Evolutionary conservation across 1,140 invertebrate species (phyloP), one percentile per base, ranked within the genome.

Genomic region (Chlorops oryzae): DNA sequence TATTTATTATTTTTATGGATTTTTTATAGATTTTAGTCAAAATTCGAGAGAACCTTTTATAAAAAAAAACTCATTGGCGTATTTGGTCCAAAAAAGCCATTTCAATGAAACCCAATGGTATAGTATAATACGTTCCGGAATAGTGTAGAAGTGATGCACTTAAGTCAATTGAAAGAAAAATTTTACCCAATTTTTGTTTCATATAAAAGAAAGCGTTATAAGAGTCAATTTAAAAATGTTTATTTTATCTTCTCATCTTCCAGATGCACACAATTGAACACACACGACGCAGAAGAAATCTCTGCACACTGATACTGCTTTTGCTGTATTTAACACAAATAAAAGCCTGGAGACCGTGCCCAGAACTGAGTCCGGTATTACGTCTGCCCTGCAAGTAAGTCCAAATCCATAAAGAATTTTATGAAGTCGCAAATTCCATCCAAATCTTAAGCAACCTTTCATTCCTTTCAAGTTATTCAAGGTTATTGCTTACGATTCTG

Each of bases 321-420:
- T 20, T 56, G 13, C 46, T 52, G 35, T 52, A 56, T 39, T 56
- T 57, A 57, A 47, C 56, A 51, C 46, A 59, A 52, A 51, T 57
- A 46, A 55, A 49, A 52, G 67, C 65, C 43, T 72, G 70, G 70
- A 59, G 65, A 28, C 66, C 70, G 55, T 72, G 70, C 60, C 63
- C 66, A 52, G 70, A 72, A 59, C 60, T 72, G 27, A 70, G 66
- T 63, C 62, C 69, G 50, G 63, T 62, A 34, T 57, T 72, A 42
- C 58, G 69, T 35, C 51, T 72, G 49, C 70, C 70, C 52, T 72
- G 70, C 68, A 65, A 65, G 68, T 71, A 51, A 66, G 62, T 54
- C 21, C 6, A 39, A 4, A 21, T 10, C 13, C 20, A 13, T 21
- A 7, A 9, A 9, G 38, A 18, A 17, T 20, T 10, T 6, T 21